Base-by-base conservation (phyloP, 2,888 invertebrate genomes). In the Tethea ocularis region DNA sequence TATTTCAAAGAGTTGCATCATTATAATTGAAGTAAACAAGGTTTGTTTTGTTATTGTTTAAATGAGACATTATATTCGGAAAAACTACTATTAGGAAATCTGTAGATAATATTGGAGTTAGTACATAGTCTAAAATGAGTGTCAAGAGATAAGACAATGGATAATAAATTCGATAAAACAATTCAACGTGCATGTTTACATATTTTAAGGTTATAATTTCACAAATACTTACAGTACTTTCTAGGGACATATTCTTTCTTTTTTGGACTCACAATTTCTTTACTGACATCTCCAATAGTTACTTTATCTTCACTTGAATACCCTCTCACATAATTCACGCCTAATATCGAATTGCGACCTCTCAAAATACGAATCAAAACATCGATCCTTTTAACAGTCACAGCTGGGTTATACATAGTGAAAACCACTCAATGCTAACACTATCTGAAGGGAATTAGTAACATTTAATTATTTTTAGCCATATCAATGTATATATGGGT, bases 181-280 rank as follows among this genome's bases (percentile, higher is more conserved):
- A 58, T 17, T 1, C 17, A 46, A 17, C 4, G 8, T 20, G 7
- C 29, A 17, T 11, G 17, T n/a, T n/a, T n/a, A n/a, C n/a, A n/a
- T n/a, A n/a, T 3, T 53, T 53, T 56, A 61, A 77, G 77, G 77
- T 76, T 77, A 77, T 60, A 69, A 54, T 15, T 54, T 13, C 7
- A 13, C 11, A 51, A 58, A 63, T 57, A 94, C 96, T 96, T 93
- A 97, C 97, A 92, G 83, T 97, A 97, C 74, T 96, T 95, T 73
- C 94, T 91, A 10, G 99, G 98, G n/a, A 99, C 97, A 82, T 96
- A 95, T 92, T 98, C 96, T 2, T 95, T 95, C 80, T 95, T 94
- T 73, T 94, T 95, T 0, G 97, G 95, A 53, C 86, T 78, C 61
- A 77, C 76, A 13, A 93, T 75, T 46, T 93, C 93, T 83, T 96